These are phyloP conservation scores for Muscicapa striata DNA, from an alignment of 2,797 vertebrate species.

Conservation along the genomic window DNA sequence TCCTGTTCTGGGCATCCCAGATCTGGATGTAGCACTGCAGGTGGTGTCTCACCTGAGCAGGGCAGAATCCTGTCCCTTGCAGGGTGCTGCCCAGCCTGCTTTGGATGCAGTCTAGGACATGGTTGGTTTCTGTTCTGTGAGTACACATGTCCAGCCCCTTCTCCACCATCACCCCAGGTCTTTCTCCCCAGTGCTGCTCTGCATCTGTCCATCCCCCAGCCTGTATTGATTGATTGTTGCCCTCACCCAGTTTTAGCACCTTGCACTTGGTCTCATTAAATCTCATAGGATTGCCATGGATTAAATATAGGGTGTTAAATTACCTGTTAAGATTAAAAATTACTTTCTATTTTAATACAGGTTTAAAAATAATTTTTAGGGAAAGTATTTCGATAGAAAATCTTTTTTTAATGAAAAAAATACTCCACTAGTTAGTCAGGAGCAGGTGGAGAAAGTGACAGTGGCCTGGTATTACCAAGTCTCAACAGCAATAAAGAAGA, in stretches of 20 bases:
- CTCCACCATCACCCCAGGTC: not conserved
- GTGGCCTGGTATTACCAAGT: not conserved
- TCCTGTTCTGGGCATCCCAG: not conserved
- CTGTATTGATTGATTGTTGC: not conserved
- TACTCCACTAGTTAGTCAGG: not conserved
- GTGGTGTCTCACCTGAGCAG: not conserved
- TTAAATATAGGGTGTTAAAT: not conserved
- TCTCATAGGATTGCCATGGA: accelerated
- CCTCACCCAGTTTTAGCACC: not conserved
- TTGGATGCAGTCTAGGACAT: not conserved
- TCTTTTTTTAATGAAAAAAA: accelerated
- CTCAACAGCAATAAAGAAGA: not conserved
- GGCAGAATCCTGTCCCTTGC: not conserved
- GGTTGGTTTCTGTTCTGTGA: not conserved
- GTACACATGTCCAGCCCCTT: not conserved
- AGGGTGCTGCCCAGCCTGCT: not conserved
- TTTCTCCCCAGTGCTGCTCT: not conserved
- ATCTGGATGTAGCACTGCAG: not conserved
- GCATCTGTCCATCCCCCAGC: not conserved
- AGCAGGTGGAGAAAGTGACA: not conserved
- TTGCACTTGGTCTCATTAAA: not conserved
- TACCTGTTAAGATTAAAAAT: not conserved
- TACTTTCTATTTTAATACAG: not conserved
- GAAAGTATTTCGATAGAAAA: not conserved
- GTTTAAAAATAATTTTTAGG: not conserved